These are phyloP conservation scores for Enoplosus armatus DNA, from an alignment of 2,797 vertebrate species.

Conservation along the genomic window DNA sequence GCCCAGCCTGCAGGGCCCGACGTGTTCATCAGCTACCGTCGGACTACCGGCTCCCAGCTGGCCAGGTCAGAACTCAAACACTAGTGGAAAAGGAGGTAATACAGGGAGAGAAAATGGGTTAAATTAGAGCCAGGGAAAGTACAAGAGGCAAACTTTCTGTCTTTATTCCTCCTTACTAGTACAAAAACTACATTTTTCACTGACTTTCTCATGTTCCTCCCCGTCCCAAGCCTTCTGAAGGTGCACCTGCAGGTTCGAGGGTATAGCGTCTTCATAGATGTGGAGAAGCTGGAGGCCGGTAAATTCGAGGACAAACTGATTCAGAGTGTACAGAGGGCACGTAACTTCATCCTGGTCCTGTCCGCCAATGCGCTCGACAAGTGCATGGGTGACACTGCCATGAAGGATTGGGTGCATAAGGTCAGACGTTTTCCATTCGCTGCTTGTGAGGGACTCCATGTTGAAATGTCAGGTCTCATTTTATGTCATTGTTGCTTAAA, in stretches of 20 bases:
- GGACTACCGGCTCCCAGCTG: constrained; percentile 94
- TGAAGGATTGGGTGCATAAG: constrained; percentile 99
- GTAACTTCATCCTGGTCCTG: constrained; percentile 95
- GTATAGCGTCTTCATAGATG: constrained; percentile 97
- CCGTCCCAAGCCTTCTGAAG: constrained; percentile 90
- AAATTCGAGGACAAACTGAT: constrained; percentile 96
- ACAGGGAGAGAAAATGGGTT: background rate
- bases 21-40: constrained; percentile 97
- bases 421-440: constrained; percentile 73
- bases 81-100: background rate
- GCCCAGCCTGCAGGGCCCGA: constrained; percentile 88
- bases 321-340: constrained; percentile 92
- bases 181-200: background rate
- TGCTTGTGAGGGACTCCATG: background rate
- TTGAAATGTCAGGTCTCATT: background rate
- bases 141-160: background rate
- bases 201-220: background rate
- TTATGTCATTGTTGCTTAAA: background rate
- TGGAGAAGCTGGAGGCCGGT: constrained; percentile 97
- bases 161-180: background rate
- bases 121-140: background rate
- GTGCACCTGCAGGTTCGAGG: constrained; percentile 97
- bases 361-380: constrained; percentile 92
- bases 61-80: constrained; percentile 88
- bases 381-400: constrained; percentile 92